Conservation (phyloP, 23 tunicate genomes). For the Oikopleura vanhoeffeni region DNA sequence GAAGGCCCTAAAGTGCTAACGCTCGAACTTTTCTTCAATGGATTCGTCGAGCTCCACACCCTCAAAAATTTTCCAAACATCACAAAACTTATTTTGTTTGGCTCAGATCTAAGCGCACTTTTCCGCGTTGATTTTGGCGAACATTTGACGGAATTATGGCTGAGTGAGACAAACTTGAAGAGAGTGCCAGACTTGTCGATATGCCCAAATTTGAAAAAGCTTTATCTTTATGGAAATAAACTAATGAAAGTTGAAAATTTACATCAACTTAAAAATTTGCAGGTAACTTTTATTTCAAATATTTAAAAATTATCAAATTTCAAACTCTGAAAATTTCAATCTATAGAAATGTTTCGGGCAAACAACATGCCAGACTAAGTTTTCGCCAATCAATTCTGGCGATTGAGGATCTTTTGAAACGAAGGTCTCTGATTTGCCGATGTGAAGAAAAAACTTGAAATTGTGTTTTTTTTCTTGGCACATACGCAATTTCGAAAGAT, state of each 20-base stretch:
- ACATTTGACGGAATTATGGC: neutral
- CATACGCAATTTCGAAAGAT: too few relatives aligned
- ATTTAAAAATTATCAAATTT: too few relatives aligned
- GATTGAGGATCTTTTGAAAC: too few relatives aligned
- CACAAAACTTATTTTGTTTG: neutral
- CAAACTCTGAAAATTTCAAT: too few relatives aligned
- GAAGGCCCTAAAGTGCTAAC: neutral
- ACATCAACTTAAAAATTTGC: neutral
- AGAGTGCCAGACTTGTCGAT: neutral
- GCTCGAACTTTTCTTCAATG: neutral
- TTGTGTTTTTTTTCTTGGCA: too few relatives aligned
- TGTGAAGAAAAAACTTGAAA: too few relatives aligned
- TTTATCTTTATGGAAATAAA: neutral
- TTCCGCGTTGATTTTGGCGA: neutral
- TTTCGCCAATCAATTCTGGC: too few relatives aligned
- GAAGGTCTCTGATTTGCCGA: too few relatives aligned
- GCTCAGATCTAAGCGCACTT: too few relatives aligned
- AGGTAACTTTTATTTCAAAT: too few relatives aligned
- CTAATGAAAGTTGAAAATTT: neutral
- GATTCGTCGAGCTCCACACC: neutral
- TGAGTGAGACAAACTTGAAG: neutral
- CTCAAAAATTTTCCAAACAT: neutral
- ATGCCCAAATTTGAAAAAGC: neutral
- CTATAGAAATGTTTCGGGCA: too few relatives aligned
- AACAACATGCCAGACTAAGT: too few relatives aligned